These are phyloP conservation scores for Apantesis nais DNA, from an alignment of 2,888 invertebrate genomes.

Conservation along the genomic window DNA sequence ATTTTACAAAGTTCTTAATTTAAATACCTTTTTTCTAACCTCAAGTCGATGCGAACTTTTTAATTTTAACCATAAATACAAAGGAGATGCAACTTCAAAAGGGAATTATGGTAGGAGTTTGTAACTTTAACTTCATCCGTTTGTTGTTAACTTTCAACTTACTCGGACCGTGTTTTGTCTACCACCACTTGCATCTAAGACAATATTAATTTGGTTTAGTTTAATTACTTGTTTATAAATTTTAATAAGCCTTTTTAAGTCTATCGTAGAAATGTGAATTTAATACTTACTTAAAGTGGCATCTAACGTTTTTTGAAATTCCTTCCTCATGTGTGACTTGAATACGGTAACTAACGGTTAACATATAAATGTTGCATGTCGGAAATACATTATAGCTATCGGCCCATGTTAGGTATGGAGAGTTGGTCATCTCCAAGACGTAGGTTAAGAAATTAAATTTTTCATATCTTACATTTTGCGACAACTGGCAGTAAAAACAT, in stretches of 20 bases:
- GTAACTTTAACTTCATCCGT: constrained; percentile 68
- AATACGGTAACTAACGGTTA: neutral
- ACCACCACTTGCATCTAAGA: constrained; percentile 52
- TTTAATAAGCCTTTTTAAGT: constrained; percentile 12
- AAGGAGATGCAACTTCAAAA: constrained; percentile 64
- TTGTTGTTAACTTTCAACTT: constrained; percentile 64
- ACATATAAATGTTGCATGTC: neutral
- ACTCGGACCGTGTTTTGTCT: constrained; percentile 55
- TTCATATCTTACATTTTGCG: neutral
- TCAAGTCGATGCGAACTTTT: constrained; percentile 18
- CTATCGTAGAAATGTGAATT: neutral
- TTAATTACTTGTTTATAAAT: constrained; percentile 59
- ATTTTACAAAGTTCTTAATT: neutral
- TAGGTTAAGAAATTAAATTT: neutral
- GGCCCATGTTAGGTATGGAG: neutral
- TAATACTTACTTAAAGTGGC: neutral
- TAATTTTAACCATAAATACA: constrained; percentile 47
- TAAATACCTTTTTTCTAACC: constrained; percentile 13
- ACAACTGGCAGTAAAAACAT: neutral
- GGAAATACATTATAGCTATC: neutral
- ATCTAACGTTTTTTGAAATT: neutral
- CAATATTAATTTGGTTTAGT: constrained; percentile 68
- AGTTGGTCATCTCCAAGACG: neutral
- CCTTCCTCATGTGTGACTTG: neutral
- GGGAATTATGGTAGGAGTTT: constrained; percentile 74